Conservation (phyloP, 2,113 vertebrate species). For the Poicephalus meyeri region DNA sequence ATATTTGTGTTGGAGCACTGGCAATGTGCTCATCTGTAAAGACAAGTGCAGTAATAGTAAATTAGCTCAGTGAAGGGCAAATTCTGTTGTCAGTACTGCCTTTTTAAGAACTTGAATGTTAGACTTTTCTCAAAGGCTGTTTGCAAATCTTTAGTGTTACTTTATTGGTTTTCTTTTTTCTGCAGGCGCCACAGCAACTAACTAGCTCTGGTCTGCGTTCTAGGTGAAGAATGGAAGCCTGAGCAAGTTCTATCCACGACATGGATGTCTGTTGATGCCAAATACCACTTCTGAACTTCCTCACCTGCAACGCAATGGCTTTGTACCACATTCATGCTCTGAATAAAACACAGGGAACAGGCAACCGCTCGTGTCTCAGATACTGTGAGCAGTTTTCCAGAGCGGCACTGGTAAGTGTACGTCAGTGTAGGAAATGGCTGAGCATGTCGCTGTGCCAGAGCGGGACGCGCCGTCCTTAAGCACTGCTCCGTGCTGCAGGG, state of each 20-base stretch:
- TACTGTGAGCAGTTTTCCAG: neutral
- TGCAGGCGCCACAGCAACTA: neutral
- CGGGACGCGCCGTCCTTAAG: accelerated
- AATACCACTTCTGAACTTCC: neutral
- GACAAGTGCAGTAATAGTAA: neutral
- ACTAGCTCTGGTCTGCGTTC: neutral
- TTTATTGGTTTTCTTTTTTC: neutral
- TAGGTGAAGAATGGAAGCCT: neutral
- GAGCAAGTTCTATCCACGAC: neutral
- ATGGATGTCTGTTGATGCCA: accelerated
- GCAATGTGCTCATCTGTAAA: neutral
- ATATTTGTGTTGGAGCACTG: neutral
- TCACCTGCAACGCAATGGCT: neutral
- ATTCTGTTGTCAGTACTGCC: neutral
- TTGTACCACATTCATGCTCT: neutral
- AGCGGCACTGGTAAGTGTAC: neutral
- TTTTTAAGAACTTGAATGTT: neutral
- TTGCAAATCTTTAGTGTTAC: neutral
- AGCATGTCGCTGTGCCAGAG: accelerated
- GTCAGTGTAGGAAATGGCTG: neutral
- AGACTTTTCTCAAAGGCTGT: neutral
- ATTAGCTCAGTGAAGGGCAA: neutral
- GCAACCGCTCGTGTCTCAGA: neutral
- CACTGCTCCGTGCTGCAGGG: too few relatives aligned
- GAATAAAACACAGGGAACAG: neutral